Conservation (phyloP, 2,888 invertebrate species). For the Lasioglossum oenotherae region DNA sequence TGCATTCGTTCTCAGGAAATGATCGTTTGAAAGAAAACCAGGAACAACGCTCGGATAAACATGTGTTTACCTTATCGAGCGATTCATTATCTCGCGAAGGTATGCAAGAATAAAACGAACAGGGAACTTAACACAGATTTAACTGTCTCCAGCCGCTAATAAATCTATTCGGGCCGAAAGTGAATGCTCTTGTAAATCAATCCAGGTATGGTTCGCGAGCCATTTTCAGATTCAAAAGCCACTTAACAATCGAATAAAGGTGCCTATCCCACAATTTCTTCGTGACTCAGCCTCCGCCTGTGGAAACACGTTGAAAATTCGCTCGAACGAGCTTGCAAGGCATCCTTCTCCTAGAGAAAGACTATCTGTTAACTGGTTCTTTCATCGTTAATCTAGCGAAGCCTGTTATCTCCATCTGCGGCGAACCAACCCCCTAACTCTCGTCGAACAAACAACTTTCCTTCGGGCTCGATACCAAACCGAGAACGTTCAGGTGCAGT, state of each 20-base stretch:
- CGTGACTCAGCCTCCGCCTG: background rate
- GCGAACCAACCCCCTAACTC: conserved; percentile 21
- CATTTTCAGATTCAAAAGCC: background rate
- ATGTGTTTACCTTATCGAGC: background rate
- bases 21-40: background rate
- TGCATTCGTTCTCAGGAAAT: background rate
- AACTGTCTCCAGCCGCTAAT: background rate
- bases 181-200: conserved; percentile 8
- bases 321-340: background rate
- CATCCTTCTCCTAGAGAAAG: background rate
- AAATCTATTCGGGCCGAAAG: background rate
- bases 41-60: background rate
- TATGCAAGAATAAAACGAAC: background rate
- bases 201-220: conserved; percentile 1
- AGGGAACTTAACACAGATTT: background rate
- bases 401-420: background rate
- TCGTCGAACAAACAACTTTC: conserved; percentile 12
- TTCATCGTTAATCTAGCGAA: background rate
- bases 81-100: background rate
- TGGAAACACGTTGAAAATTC: background rate
- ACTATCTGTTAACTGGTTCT: background rate
- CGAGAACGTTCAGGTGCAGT: conserved; percentile 3
- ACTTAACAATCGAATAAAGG: background rate
- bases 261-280: background rate
- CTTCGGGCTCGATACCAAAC: background rate